Conservation (phyloP, 1,140 invertebrate species). For the Drosophila insularis region DNA sequence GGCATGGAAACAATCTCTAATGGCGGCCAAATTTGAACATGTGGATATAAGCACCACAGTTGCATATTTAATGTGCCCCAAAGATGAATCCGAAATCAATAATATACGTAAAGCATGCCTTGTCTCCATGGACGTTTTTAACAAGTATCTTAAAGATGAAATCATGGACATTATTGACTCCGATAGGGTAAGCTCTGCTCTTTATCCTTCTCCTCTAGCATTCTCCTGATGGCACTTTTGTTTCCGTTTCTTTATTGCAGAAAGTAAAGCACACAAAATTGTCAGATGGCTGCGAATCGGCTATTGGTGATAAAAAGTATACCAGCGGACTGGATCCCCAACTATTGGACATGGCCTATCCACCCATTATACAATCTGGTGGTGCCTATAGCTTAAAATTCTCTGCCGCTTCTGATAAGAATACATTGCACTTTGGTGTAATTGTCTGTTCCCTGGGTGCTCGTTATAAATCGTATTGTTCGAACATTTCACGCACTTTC, state of each 20-base stretch:
- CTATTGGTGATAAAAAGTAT: conserved; percentile 96
- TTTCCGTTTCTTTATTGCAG: conserved; percentile 83
- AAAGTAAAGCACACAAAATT: conserved; percentile 97
- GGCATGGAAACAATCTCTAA: conserved; percentile 91
- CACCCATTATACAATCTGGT: conserved; percentile 98
- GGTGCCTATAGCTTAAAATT: conserved; percentile 99
- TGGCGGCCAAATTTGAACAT: conserved; percentile 90
- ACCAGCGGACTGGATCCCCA: conserved; percentile 93
- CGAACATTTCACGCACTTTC: conserved; percentile 98
- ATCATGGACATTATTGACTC: conserved; percentile 99
- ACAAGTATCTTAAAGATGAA: conserved; percentile 98
- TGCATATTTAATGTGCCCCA: conserved; percentile 95
- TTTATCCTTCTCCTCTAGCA: no score
- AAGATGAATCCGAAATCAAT: conserved; percentile 96
- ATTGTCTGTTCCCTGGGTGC: conserved; percentile 97
- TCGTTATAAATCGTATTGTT: conserved; percentile 98
- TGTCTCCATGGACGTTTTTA: conserved; percentile 97
- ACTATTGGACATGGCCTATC: conserved; percentile 98
- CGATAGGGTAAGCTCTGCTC: conserved; percentile 88
- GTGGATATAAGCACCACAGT: conserved; percentile 94
- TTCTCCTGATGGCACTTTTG: neutral
- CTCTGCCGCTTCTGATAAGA: conserved; percentile 96
- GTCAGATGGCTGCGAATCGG: conserved; percentile 96
- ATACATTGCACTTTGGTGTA: conserved; percentile 96
- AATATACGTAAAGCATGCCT: conserved; percentile 97